Conservation (phyloP, 2,113 vertebrate species). For the Mus pahari region DNA sequence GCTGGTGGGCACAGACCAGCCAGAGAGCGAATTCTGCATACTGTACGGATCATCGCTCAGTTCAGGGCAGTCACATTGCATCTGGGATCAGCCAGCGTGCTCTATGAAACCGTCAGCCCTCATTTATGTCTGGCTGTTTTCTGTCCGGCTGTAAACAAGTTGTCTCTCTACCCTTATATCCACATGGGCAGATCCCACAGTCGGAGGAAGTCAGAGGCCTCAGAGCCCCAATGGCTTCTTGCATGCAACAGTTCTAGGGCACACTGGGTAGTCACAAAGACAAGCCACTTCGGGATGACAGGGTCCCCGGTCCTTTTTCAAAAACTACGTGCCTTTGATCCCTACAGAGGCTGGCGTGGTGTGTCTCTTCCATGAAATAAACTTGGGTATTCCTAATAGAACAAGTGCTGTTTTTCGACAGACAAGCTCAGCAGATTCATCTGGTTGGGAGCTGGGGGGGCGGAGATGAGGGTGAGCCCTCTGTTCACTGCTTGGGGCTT, state of each 20-base stretch:
- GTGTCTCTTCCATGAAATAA: constrained; percentile 85
- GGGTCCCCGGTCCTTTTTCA: constrained; percentile 86
- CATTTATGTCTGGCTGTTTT: constrained; percentile 97
- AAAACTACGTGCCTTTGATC: constrained; percentile 85
- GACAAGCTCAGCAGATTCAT: constrained; percentile 85
- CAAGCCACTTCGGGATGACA: constrained; percentile 87
- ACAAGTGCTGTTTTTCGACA: constrained; percentile 79
- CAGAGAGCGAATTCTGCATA: constrained; percentile 97
- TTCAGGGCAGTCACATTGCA: constrained; percentile 99
- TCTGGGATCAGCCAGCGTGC: constrained; percentile 97
- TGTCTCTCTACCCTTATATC: constrained; percentile 88
- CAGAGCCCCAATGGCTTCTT: constrained; percentile 88
- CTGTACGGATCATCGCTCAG: constrained; percentile 99
- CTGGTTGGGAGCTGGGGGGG: not conserved
- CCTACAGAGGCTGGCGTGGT: constrained; percentile 84
- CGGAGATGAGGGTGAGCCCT: not conserved
- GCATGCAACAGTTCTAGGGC: constrained; percentile 87
- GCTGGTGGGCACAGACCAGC: constrained; percentile 99
- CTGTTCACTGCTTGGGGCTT: constrained; percentile 70
- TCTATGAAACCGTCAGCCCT: constrained; percentile 99
- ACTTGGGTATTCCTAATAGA: constrained; percentile 85
- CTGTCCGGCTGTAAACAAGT: constrained; percentile 94
- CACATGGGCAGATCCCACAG: constrained; percentile 86
- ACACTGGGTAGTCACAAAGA: constrained; percentile 86
- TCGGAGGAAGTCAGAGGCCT: constrained; percentile 87